These are phyloP conservation scores for Misgurnus mizolepis DNA, from an alignment of 2,113 vertebrate genomes.

Conservation along the genomic window DNA sequence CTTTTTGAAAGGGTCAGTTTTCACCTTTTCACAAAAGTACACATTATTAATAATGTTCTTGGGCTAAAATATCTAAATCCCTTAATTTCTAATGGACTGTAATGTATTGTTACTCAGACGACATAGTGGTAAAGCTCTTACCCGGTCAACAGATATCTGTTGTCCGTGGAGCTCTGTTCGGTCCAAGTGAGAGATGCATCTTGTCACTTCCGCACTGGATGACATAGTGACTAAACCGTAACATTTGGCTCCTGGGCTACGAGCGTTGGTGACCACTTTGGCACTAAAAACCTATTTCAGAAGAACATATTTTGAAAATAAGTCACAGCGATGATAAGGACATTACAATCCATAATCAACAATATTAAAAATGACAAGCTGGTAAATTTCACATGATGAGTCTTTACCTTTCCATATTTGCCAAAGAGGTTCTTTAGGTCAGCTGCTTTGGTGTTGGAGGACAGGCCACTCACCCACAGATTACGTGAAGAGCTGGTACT, in stretches of 20 bases:
- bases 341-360: not conserved
- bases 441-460: conserved; percentile 97
- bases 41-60: not conserved
- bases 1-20: conserved; percentile 96
- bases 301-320: not conserved
- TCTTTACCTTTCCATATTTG: conserved; percentile 94
- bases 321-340: not conserved
- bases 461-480: conserved; percentile 96
- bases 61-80: not conserved
- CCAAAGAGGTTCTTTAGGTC: conserved; percentile 98
- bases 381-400: not conserved
- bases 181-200: conserved; percentile 92
- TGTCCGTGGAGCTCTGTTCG: conserved; percentile 95
- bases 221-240: conserved; percentile 97
- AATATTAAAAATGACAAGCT: not conserved
- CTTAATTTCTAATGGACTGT: too few species aligned
- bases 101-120: not conserved
- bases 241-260: conserved; percentile 94
- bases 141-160: conserved; percentile 95
- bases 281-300: conserved; percentile 87
- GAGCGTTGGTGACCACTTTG: conserved; percentile 96
- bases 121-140: conserved; percentile 63
- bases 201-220: conserved; percentile 87
- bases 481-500: conserved; percentile 87
- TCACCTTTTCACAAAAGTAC: conserved; percentile 59